These are phyloP conservation scores for Diceros bicornis DNA, from an alignment of 2,797 vertebrate genomes.

Conservation along the genomic window DNA sequence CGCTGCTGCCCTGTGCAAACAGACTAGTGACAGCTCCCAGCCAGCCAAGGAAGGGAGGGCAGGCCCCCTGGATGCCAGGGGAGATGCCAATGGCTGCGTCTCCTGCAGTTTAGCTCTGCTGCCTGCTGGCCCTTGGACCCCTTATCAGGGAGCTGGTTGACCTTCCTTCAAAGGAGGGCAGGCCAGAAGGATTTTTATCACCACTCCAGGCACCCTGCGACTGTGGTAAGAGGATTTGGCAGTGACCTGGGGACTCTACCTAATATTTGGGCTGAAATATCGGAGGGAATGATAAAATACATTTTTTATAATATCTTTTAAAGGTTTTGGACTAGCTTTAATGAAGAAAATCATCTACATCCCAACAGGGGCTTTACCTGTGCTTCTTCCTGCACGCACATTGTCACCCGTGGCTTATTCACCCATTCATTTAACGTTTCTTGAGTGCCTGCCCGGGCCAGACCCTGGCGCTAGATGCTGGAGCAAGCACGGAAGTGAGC, in stretches of 20 bases:
- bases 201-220: background rate
- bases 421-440: background rate
- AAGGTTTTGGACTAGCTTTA: background rate
- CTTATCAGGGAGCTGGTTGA: background rate
- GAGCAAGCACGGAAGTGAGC: background rate
- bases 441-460: background rate
- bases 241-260: background rate
- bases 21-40: background rate
- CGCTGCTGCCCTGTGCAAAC: background rate
- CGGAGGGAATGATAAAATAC: background rate
- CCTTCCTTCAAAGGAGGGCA: background rate
- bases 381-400: background rate
- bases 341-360: background rate
- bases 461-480: background rate
- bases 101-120: background rate
- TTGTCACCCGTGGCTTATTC: background rate
- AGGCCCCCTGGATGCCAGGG: background rate
- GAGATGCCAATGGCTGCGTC: background rate
- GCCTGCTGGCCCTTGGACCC: background rate
- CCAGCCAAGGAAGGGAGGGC: background rate
- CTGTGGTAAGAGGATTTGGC: background rate
- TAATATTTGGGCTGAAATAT: background rate
- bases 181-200: background rate
- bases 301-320: background rate
- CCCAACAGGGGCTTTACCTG: background rate